Evolutionary conservation across 1,140 invertebrate genomes (phyloP).

Genomic region (Drosophila rhopaloa): DNA sequence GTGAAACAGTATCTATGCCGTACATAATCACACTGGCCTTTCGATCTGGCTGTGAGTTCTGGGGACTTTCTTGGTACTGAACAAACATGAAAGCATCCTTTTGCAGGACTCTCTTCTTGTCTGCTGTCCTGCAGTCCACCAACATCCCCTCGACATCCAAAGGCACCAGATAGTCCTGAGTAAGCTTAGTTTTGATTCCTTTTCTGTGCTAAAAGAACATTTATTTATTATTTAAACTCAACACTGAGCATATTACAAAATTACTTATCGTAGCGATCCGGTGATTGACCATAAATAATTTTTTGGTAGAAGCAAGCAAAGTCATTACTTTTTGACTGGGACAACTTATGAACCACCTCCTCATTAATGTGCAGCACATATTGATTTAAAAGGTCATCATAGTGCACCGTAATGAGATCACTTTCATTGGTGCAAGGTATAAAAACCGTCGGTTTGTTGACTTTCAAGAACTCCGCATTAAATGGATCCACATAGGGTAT

Average conservation of each 20-base stretch:
- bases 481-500: constrained; percentile 60
- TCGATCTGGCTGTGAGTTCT: not conserved
- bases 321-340: constrained; percentile 3
- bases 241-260: too few species aligned
- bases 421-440: constrained; percentile 55
- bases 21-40: constrained; percentile 65
- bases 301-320: constrained; percentile 48
- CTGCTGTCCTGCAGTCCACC: constrained; percentile 29
- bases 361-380: constrained; percentile 52
- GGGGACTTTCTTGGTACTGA: constrained; percentile 7
- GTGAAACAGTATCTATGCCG: constrained; percentile 61
- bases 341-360: constrained; percentile 15
- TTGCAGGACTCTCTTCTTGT: constrained; percentile 24
- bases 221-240: not conserved
- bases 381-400: constrained; percentile 14
- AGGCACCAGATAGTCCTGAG: constrained; percentile 43
- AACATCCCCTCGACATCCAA: constrained; percentile 49
- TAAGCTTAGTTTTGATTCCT: constrained; percentile 20
- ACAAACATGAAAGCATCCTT: constrained; percentile 49
- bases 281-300: constrained; percentile 24
- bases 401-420: constrained; percentile 36
- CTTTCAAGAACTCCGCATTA: constrained; percentile 14
- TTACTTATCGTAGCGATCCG: constrained; percentile 49
- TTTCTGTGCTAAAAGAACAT: not conserved
- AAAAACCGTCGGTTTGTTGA: constrained; percentile 42